Base-by-base conservation (phyloP, 1,140 invertebrate species). In the Acromyrmex heyeri region DNA sequence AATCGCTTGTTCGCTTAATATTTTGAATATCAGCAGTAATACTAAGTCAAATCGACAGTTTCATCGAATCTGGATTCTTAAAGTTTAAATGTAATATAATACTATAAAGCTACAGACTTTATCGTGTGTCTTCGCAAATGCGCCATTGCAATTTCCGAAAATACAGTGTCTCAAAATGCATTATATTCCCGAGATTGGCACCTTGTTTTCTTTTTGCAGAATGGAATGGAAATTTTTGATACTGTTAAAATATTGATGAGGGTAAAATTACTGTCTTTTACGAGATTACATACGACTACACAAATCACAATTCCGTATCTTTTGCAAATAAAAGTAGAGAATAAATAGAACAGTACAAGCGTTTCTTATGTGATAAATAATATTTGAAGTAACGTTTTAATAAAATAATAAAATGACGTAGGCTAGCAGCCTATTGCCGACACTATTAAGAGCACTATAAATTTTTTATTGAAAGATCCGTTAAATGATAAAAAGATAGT, bases 401-500 rank as follows among this genome's bases (percentile, higher is more conserved):
- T 59, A 59, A 72, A 70, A 48, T 79, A 8, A 81, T 44, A 44
- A 48, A 82, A 72, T 44, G 27, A 48, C 57, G 24, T 82, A 82
- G 67, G 67, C 55, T 55, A 73, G 12, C 14, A 73, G 79, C 55
- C 79, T 34, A 62, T 75, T n/a, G 44, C 21, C 48, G 65, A 81
- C 16, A 38, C 18, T 27, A 10, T n/a, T 34, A 57, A 44, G 62
- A 81, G 50, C 30, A 57, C 34, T 70, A 70, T 12, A 27, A 81
- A 81, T 72, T 81, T 44, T 27, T 81, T 79, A 72, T 81, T 44
- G 34, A 81, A 57, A 61, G 55, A 81, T 57, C 21, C 14, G 18
- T 83, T 73, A 73, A 83, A 82, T 73, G 18, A 82, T 67, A 27
- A 24, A n/a, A 59, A 27, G 14, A 83, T 24, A 73, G 55, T 82